Evolutionary conservation across 2,888 invertebrate genomes (phyloP).

Genomic region (Oasisia sp.): DNA sequence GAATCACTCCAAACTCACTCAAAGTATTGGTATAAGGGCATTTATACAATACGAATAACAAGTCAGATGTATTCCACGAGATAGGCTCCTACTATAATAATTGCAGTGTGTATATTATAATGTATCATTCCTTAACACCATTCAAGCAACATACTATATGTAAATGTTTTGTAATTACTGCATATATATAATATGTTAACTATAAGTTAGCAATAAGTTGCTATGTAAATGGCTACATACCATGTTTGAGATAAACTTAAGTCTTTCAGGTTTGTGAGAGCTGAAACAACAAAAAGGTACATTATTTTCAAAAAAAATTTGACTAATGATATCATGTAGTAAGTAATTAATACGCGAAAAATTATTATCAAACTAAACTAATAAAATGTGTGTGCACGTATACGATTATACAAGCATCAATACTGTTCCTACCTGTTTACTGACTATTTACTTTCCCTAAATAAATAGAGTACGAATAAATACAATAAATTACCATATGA

Average conservation of each 20-base stretch:
- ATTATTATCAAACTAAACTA: too few relatives aligned
- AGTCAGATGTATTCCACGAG: neutral
- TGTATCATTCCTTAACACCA: neutral
- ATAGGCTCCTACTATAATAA: neutral
- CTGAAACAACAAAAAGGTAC: conserved; percentile 43
- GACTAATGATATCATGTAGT: neutral
- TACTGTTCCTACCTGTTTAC: too few relatives aligned
- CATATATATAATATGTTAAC: neutral
- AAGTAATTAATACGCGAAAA: neutral
- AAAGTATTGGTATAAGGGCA: neutral
- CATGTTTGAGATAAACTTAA: conserved; percentile 54
- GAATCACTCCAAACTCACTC: neutral
- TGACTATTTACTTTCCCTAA: too few relatives aligned
- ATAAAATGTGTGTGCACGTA: too few relatives aligned
- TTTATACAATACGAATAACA: neutral
- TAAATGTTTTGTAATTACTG: neutral
- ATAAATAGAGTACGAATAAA: too few relatives aligned
- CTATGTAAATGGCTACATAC: conserved; percentile 41
- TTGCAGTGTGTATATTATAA: neutral
- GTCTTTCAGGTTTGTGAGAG: conserved; percentile 50
- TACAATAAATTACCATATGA: too few relatives aligned
- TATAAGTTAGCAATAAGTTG: too few relatives aligned
- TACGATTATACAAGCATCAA: too few relatives aligned
- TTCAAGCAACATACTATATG: neutral
- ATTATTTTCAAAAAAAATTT: neutral